These are phyloP conservation scores for Diarsia dahlii DNA, from an alignment of 2,888 invertebrate species.

Conservation along the genomic window DNA sequence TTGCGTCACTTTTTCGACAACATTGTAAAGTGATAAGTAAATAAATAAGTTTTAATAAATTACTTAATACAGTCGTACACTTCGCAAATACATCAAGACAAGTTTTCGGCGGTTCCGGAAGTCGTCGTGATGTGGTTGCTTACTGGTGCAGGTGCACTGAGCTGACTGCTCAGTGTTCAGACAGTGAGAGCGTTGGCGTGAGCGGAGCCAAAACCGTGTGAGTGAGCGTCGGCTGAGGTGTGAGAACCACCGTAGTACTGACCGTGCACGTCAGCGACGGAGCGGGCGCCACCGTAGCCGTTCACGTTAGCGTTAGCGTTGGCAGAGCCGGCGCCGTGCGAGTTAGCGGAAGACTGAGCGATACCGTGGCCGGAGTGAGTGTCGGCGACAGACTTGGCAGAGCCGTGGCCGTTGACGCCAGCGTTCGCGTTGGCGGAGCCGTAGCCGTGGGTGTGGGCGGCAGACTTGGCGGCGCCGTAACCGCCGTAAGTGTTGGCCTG, in stretches of 20 bases:
- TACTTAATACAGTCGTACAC: constrained; percentile 71
- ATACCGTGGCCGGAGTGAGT: constrained; percentile 59
- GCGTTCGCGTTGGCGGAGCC: constrained; percentile 72
- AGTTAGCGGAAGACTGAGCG: constrained; percentile 72
- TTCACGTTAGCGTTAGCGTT: constrained; percentile 76
- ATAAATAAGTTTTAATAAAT: constrained; percentile 70
- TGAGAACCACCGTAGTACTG: constrained; percentile 79
- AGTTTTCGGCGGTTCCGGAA: constrained; percentile 75
- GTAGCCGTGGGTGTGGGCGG: constrained; percentile 68
- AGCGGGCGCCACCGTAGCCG: constrained; percentile 69
- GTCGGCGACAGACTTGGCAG: constrained; percentile 68
- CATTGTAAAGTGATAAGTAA: constrained; percentile 59
- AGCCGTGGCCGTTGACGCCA: constrained; percentile 68
- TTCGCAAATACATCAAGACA: constrained; percentile 87
- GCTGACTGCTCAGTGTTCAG: constrained; percentile 71
- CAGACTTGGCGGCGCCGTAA: constrained; percentile 67
- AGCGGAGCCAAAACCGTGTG: constrained; percentile 79
- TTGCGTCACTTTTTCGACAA: constrained; percentile 36
- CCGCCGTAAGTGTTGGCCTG: constrained; percentile 63
- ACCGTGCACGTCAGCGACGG: constrained; percentile 76
- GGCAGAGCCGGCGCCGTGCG: constrained; percentile 73
- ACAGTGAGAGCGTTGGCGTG: constrained; percentile 79
- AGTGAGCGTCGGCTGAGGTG: constrained; percentile 77
- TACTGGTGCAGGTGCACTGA: constrained; percentile 37
- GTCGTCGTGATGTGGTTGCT: constrained; percentile 88